Percentiles rank a stretch among this genome's conserved stretches.
Conservation (phyloP, 1,140 invertebrate species). For the Aradophagus sp. region DNA sequence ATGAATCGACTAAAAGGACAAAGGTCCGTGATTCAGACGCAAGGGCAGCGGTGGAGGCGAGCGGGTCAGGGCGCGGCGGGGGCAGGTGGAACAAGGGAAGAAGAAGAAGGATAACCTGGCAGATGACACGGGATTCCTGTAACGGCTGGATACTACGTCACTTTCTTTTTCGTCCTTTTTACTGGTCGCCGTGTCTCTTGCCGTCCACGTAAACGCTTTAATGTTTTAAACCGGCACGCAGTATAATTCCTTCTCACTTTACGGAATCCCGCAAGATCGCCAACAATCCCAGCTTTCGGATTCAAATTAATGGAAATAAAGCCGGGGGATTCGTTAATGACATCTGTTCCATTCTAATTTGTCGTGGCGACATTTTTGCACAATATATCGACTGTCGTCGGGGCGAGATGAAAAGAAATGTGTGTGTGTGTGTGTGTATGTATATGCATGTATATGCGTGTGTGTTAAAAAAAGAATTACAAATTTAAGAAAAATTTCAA, state of each 20-base stretch:
- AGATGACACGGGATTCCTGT: slow-evolving; percentile 69
- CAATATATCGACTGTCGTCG: slow-evolving; percentile 20
- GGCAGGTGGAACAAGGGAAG: slow-evolving; percentile 41
- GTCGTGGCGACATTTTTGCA: slow-evolving; percentile 26
- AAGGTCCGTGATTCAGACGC: slow-evolving; percentile 65
- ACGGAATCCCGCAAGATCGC: slow-evolving; percentile 47
- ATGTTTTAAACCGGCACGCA: slow-evolving; percentile 51
- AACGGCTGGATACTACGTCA: slow-evolving; percentile 67
- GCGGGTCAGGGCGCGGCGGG: background rate
- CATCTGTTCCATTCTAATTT: slow-evolving; percentile 49
- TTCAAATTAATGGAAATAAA: slow-evolving; percentile 55
- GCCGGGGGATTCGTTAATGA: slow-evolving; percentile 42
- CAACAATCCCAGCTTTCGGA: slow-evolving; percentile 42
- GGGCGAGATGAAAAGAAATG: too few relatives aligned
- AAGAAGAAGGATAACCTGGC: slow-evolving; percentile 61
- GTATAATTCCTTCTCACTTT: slow-evolving; percentile 55
- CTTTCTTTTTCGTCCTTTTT: slow-evolving; percentile 63
- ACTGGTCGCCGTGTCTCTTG: slow-evolving; percentile 52
- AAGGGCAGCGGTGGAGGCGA: slow-evolving; percentile 14
- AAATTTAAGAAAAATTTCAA: too few relatives aligned
- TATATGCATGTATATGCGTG: too few relatives aligned
- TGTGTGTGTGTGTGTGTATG: too few relatives aligned
- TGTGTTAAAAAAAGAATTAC: too few relatives aligned
- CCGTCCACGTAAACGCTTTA: slow-evolving; percentile 57
- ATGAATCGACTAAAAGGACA: slow-evolving; percentile 62